Conservation (phyloP, 37 sponge, comb jelly and placozoan species). For the Petrosia ficiformis region DNA sequence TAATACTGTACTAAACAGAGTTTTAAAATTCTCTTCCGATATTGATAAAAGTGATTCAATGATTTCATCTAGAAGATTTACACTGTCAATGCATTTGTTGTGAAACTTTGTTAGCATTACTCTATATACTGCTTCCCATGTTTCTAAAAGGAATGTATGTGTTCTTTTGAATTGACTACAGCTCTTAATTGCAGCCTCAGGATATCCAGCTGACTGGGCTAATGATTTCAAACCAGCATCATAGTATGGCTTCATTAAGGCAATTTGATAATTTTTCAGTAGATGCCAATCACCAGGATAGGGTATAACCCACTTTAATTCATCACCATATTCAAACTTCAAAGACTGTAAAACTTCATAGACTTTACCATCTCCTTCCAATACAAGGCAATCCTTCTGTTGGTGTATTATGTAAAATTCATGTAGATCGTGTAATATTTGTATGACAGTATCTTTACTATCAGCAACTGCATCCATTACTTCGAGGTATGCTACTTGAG, state of each 20-base stretch:
- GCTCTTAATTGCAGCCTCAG: not conserved
- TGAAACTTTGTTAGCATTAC: not conserved
- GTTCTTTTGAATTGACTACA: not conserved
- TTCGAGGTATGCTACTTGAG: slow-evolving; percentile 19
- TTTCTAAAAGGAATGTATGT: slow-evolving; percentile 12
- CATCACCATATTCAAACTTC: slow-evolving; percentile 32
- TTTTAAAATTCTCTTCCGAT: not conserved
- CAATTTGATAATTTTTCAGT: slow-evolving; percentile 31
- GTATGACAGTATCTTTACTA: slow-evolving; percentile 19
- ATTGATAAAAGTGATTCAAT: not conserved
- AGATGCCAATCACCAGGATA: slow-evolving; percentile 43
- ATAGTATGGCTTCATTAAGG: slow-evolving; percentile 25
- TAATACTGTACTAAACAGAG: too few species aligned
- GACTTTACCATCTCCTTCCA: slow-evolving; percentile 36
- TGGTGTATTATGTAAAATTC: not conserved
- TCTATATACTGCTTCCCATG: slow-evolving; percentile 29
- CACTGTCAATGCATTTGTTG: not conserved
- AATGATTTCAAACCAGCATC: slow-evolving; percentile 26
- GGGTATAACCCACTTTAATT: slow-evolving; percentile 12
- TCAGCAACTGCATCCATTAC: slow-evolving; percentile 35
- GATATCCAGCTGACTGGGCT: slow-evolving; percentile 3
- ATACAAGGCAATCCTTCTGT: not conserved
- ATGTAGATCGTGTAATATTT: not conserved
- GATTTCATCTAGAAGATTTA: not conserved
- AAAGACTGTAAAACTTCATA: slow-evolving; percentile 13